phyloP scores from a whole-genome alignment of 2,888 invertebrate species.

The Eupithecia dodoneata region DNA sequence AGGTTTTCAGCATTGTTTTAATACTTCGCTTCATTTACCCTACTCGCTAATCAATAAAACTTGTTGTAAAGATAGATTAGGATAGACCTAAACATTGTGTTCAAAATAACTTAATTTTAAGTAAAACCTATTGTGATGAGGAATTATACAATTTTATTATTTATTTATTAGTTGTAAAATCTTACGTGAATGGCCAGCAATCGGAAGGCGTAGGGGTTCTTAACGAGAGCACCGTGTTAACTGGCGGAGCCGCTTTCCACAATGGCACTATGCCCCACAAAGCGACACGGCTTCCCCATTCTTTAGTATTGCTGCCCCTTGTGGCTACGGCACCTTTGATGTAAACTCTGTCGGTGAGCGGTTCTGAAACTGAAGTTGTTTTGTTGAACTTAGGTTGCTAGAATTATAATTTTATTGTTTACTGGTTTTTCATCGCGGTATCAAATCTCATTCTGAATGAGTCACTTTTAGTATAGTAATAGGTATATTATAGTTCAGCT shows the following conservation, averaged over 20 bases:
- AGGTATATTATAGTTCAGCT: no score
- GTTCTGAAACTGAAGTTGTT: slow-evolving; percentile 26
- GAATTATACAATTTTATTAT: no score
- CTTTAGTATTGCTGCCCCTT: slow-evolving; percentile 63
- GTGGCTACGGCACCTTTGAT: slow-evolving; percentile 57
- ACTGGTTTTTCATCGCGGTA: not conserved
- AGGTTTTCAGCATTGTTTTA: no score
- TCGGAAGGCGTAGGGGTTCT: slow-evolving; percentile 70
- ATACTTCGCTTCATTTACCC: no score
- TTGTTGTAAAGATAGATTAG: not conserved
- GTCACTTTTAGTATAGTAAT: not conserved
- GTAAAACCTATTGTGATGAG: no score
- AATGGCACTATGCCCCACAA: slow-evolving; percentile 74
- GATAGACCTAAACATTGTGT: no score
- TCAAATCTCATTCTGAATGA: not conserved
- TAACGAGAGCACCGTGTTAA: slow-evolving; percentile 68
- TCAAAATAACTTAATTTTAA: no score
- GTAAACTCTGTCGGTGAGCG: slow-evolving; percentile 41
- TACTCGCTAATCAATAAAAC: no score
- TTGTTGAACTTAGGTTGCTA: not conserved
- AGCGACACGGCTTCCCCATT: slow-evolving; percentile 68
- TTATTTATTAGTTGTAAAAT: not conserved
- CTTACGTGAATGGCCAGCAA: slow-evolving; percentile 78
- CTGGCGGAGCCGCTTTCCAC: slow-evolving; percentile 69
- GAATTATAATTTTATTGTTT: not conserved